Conservation (phyloP, 2,888 invertebrate species). For the Tortricodes alternella region DNA sequence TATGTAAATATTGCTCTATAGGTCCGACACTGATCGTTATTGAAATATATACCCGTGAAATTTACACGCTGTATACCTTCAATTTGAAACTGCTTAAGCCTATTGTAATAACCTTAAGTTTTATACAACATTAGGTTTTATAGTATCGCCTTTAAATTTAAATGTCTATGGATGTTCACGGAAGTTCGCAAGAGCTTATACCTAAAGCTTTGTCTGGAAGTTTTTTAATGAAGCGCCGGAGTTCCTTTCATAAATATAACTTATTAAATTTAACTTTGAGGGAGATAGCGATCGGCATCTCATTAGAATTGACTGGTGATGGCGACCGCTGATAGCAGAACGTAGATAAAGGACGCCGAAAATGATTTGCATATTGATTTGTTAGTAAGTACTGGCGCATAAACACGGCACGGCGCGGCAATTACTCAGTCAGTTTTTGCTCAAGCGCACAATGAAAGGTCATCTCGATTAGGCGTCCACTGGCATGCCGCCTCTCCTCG, state of each 20-base stretch:
- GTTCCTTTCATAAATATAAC: slow-evolving; percentile 49
- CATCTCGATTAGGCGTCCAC: too few species aligned
- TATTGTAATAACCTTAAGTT: background rate
- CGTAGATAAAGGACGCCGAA: background rate
- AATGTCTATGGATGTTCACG: slow-evolving; percentile 12
- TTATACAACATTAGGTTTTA: background rate
- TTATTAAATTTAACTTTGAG: slow-evolving; percentile 56
- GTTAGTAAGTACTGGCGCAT: too few species aligned
- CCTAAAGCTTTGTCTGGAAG: slow-evolving; percentile 34
- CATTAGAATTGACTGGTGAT: slow-evolving; percentile 40
- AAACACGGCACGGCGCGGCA: too few species aligned
- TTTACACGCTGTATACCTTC: too few species aligned
- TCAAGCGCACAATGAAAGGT: too few species aligned
- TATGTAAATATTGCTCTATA: too few species aligned
- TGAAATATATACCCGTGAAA: too few species aligned
- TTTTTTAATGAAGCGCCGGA: slow-evolving; percentile 47
- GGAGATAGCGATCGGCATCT: slow-evolving; percentile 47
- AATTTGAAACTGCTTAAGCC: too few species aligned
- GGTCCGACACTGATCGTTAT: too few species aligned
- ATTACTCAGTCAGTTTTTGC: too few species aligned
- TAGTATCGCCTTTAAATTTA: slow-evolving; percentile 12
- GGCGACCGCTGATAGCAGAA: background rate
- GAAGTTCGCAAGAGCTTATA: slow-evolving; percentile 13
- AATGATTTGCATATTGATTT: too few species aligned
- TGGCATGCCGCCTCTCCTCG: too few species aligned